These are phyloP conservation scores for Coreius guichenoti DNA, from an alignment of 2,797 vertebrate species.

Conservation along the genomic window DNA sequence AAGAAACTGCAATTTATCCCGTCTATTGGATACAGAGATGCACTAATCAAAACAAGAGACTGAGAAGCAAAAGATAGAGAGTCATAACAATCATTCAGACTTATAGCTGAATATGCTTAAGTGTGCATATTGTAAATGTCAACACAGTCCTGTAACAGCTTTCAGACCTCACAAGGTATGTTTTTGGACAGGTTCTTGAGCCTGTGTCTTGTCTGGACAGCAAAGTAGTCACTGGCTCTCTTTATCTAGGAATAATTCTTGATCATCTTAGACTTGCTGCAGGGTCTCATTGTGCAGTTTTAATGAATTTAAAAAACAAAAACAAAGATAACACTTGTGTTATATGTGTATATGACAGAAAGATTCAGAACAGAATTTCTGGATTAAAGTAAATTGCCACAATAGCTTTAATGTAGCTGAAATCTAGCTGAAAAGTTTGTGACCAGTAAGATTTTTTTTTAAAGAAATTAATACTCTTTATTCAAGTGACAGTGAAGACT, in stretches of 20 bases:
- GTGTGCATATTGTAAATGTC: slow-evolving; percentile 23
- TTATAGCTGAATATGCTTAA: slow-evolving; percentile 11
- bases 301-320: slow-evolving; percentile 18
- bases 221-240: slow-evolving; percentile 5
- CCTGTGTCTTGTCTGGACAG: not conserved
- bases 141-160: not conserved
- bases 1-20: slow-evolving; percentile 2
- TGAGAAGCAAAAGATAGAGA: not conserved
- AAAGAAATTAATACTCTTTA: not conserved
- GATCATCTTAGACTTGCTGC: not conserved
- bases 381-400: not conserved
- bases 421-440: not conserved
- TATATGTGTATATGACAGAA: not conserved
- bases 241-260: not conserved
- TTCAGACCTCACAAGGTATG: slow-evolving; percentile 32
- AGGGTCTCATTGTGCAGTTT: not conserved
- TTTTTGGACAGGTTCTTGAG: not conserved
- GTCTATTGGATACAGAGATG: not conserved
- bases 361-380: not conserved
- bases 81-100: not conserved
- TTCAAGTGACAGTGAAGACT: not conserved
- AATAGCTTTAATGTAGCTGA: not conserved
- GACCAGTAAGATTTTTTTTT: not conserved
- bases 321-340: slow-evolving; percentile 1
- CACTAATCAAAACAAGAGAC: not conserved